Base-by-base conservation (phyloP, 2,797 vertebrate genomes). In the Brotula barbata region DNA sequence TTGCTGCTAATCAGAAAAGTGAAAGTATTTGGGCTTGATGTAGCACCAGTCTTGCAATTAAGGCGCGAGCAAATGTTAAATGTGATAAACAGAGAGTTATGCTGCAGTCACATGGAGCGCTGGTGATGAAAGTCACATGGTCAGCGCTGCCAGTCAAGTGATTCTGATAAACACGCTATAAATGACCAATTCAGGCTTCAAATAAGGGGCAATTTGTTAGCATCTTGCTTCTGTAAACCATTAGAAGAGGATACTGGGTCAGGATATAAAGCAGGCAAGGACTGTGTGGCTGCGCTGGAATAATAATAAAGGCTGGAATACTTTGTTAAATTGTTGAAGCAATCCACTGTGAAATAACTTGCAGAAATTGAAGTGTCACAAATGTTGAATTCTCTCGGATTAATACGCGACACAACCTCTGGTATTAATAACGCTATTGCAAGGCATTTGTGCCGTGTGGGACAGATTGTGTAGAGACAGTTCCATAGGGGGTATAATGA, bases 271-370 rank as follows among this genome's bases (percentile, higher is more conserved):
- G 7, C 6, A 19, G 20, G 58, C 17, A 61, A 19, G 34, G 56
- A n/a, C 54, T 36, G 14, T 2, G 52, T 49, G 34, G 34, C 34
- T 11, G 34, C 34, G 7, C 34, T 7, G 8, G 3, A 14, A 3
- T 36, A 36, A 36, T 36, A 58, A 45, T 10, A 41, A 56, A 44
- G 37, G 13, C 34, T n/a, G n/a, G n/a, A n/a, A n/a, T n/a, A n/a
- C n/a, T n/a, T n/a, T n/a, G n/a, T n/a, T n/a, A n/a, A n/a, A n/a
- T n/a, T 51, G n/a, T 16, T 11, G 22, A 39, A 49, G 34, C 44
- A 56, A 52, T 44, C 50, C 36, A 40, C 33, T 59, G 46, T 47
- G 13, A 68, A 47, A 52, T n/a, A n/a, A n/a, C n/a, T n/a, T 23
- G 12, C 15, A 47, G 40, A 44, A 21, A 37, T 15, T 13, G 42